Base-by-base conservation (phyloP, 2,797 vertebrate species). In the Artibeus lituratus region DNA sequence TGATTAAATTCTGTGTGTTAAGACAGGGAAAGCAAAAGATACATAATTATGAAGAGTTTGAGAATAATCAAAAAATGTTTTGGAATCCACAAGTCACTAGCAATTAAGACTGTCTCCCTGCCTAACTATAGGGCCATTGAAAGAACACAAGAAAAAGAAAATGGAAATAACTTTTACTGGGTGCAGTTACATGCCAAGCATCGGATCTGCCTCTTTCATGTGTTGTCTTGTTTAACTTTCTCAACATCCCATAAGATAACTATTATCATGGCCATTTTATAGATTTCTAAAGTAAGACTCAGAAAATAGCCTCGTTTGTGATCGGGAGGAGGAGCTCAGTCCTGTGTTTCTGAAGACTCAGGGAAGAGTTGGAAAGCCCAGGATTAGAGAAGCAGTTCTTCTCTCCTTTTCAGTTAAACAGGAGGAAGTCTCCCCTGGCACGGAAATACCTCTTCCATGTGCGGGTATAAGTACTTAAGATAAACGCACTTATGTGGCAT, bases 381-480 rank as follows among this genome's bases (percentile, higher is more conserved):
- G 47, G 22, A 72, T 22, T 24, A 57, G 15, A 19, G 12, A 42
- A 4, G 6, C 29, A 18, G 0, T 1, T 37, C 16, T n/a, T 76
- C 19, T 89, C 57, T 86, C 44, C 16, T 39, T 76, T 51, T 62
- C 16, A 29, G 44, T 74, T 35, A 91, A 67, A 26, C 72, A 44
- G n/a, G 37, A 87, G 35, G 32, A 72, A 42, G 42, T 72, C 57
- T 67, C 62, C 77, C 32, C 73, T 80, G 19, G 32, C 11, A 6
- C 55, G 22, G 37, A 82, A 85, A 44, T 62, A 65, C 35, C 15
- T 44, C 49, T 92, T 92, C 55, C 32, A 94, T 92, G 76, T 94
- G 59, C 51, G 55, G 65, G 93, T 73, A 49, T 93, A 97, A 93
- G 94, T 97, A 95, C 90, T 96, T 96, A 92, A 96, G 94, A 65